Percentiles rank a stretch among this genome's conserved stretches.
phyloP scores from a whole-genome alignment of 1,140 invertebrate species.

The Hyles euphorbiae region DNA sequence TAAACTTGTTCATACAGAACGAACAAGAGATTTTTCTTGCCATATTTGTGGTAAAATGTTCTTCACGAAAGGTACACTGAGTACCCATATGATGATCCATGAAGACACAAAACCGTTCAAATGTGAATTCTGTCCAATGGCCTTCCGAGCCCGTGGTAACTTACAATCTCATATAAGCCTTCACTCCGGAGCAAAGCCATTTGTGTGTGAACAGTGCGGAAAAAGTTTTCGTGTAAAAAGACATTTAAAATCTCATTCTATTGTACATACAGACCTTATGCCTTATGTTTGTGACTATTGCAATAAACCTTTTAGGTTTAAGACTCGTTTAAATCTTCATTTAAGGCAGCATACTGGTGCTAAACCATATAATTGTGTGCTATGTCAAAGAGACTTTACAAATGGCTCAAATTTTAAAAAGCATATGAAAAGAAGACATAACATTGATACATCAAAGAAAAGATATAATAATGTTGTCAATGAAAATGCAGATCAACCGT shows the following conservation, averaged over 20 bases:
- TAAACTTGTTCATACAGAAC: constrained; percentile 50
- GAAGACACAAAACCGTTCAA: constrained; percentile 58
- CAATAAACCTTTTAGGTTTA: constrained; percentile 83
- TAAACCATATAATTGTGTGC: constrained; percentile 78
- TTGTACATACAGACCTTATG: constrained; percentile 91
- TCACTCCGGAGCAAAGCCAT: constrained; percentile 84
- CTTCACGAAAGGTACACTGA: constrained; percentile 62
- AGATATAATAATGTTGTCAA: constrained; percentile 31
- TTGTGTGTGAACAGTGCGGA: constrained; percentile 85
- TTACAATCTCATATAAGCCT: constrained; percentile 77
- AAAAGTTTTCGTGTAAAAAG: constrained; percentile 80
- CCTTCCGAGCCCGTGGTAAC: constrained; percentile 56
- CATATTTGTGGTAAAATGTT: constrained; percentile 69
- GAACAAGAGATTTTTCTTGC: constrained; percentile 58
- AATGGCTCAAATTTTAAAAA: constrained; percentile 88
- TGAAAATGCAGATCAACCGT: constrained; percentile 6
- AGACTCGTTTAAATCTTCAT: constrained; percentile 81
- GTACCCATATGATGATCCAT: constrained; percentile 57
- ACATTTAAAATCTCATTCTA: constrained; percentile 63
- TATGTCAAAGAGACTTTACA: constrained; percentile 83
- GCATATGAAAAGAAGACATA: constrained; percentile 84
- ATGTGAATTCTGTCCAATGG: constrained; percentile 56
- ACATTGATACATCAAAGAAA: constrained; percentile 69
- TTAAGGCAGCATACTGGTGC: constrained; percentile 80
- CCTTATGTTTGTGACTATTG: constrained; percentile 86